These are phyloP conservation scores for Notarius quadriscutis DNA, from an alignment of 2,113 vertebrate genomes.

Conservation along the genomic window DNA sequence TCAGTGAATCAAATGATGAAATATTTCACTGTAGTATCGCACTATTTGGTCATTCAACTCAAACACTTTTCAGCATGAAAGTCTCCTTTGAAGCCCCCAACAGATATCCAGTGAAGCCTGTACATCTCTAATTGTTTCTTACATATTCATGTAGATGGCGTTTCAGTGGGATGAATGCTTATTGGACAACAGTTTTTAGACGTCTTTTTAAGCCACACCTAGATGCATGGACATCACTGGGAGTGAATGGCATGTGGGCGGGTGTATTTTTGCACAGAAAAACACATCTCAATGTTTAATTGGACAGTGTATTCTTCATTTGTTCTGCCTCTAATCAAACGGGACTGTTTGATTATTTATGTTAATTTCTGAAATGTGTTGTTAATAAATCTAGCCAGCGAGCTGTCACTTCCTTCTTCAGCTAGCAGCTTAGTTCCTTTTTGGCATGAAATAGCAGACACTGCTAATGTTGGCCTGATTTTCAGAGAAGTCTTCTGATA, in stretches of 20 bases:
- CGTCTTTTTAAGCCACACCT: not conserved
- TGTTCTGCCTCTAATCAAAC: not conserved
- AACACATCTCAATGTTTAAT: not conserved
- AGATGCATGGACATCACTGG: no score
- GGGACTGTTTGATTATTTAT: not conserved
- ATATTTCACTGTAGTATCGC: not conserved
- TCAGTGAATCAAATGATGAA: not conserved
- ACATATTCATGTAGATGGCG: not conserved
- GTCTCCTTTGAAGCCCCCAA: not conserved
- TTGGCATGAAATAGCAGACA: not conserved
- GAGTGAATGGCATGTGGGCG: not conserved
- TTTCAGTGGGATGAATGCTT: not conserved
- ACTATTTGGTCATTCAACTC: not conserved
- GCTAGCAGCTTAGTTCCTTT: not conserved
- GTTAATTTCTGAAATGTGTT: not conserved
- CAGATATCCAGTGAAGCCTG: not conserved
- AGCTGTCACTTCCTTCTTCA: not conserved
- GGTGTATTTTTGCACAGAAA: not conserved
- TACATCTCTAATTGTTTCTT: not conserved
- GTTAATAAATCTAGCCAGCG: not conserved
- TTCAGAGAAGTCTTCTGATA: not conserved
- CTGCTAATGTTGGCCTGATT: not conserved
- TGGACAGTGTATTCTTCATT: not conserved
- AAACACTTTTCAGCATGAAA: not conserved
- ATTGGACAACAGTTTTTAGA: not conserved